Evolutionary conservation across 2,113 vertebrate genomes (phyloP), one percentile per base, ranked within the genome.

Genomic region (Litocranius walleri): DNA sequence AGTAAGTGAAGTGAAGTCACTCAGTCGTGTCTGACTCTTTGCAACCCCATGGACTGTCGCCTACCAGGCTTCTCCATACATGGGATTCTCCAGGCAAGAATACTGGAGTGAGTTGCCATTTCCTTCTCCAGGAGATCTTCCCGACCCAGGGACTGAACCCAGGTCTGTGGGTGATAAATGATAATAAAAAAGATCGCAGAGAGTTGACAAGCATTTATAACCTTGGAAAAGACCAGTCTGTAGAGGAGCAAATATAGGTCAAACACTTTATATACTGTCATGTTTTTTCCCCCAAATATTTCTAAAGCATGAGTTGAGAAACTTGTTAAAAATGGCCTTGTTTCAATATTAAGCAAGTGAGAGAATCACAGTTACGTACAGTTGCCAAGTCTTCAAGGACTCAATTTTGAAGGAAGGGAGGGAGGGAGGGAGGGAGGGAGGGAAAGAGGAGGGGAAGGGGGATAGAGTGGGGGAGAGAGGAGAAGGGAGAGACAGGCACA

Each of bases 251-350:
- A 94, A 96, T 94, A 80, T 94, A 97, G 96, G 95, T 57, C 87
- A 95, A 92, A 96, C 9, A 11, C 30, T 94, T 90, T 93, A 85
- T 77, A 25, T 27, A 96, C 10, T 90, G 62, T 97, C 94, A 97
- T 92, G 52, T 86, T 95, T 77, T 52, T 82, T 13, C 89, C 43
- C 45, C 0, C 57, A 97, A 95, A 93, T 97, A 95, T 93, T 95
- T 88, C 77, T 96, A 96, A 97, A 95, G 29, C 94, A 83, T 67
- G 93, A 97, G 88, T 93, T 97, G 96, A 97, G 95, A 98, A 97
- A 97, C 50, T 96, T 97, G 88, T 88, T 96, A 95, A 98, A 96
- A 94, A 88, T 94, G 74, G 57, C 81, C 56, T 95, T 88, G 62
- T 21, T 92, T 97, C 59, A 94, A 78, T 88, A 82, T 67, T 95